Conservation (phyloP, 2,797 vertebrate species). For the Anguilla marmorata region DNA sequence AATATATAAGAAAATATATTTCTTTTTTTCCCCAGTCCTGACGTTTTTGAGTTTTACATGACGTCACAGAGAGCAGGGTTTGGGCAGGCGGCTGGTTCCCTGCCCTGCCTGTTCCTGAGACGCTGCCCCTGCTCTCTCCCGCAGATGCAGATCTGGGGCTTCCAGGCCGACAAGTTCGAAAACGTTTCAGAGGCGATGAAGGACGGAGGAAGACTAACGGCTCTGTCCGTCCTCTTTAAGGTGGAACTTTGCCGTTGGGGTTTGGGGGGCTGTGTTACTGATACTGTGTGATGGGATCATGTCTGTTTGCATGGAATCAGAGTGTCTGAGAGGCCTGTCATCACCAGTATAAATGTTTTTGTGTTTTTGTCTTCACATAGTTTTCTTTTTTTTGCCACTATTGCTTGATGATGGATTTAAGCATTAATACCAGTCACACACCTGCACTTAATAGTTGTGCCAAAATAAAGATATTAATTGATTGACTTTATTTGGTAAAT, state of each 20-base stretch:
- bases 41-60: neutral
- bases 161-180: slow-evolving; percentile 76
- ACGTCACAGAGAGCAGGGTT: too few relatives aligned
- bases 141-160: slow-evolving; percentile 96
- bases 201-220: slow-evolving; percentile 82
- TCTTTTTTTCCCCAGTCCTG: too few relatives aligned
- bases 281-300: neutral
- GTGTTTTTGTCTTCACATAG: neutral
- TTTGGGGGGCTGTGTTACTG: neutral
- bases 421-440: neutral
- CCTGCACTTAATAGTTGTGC: neutral
- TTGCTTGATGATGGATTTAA: neutral
- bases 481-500: neutral
- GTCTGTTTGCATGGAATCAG: neutral
- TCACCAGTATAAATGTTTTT: neutral
- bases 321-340: neutral
- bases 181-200: slow-evolving; percentile 83
- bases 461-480: neutral
- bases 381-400: neutral
- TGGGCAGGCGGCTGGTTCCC: too few relatives aligned
- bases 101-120: neutral
- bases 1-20: too few relatives aligned
- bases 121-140: slow-evolving; percentile 25
- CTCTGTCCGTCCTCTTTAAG: slow-evolving; percentile 89
- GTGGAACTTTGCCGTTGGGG: slow-evolving; percentile 57